Base-by-base conservation (phyloP, 2,113 vertebrate species). In the Cnemophilus loriae region DNA sequence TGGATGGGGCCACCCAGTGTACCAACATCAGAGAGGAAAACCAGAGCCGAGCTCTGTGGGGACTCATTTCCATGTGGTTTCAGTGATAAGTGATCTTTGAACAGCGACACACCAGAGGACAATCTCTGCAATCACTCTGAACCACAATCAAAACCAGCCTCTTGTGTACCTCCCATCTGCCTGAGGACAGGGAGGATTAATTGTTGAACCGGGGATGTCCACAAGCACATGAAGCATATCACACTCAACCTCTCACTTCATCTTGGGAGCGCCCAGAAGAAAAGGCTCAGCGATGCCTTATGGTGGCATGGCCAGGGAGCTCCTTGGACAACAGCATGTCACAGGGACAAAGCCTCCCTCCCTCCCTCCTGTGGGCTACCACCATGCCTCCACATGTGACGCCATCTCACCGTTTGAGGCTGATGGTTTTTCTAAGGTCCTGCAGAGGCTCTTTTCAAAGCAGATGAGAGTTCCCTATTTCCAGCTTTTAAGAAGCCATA, bases 61-160 rank as follows among this genome's bases (percentile, higher is more conserved):
- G 73, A 78, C 86, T 95, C 60, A 96, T 95, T 96, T 96, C 83
- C 93, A 80, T 95, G 95, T 90, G 93, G 94, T 96, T 96, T 96
- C 82, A 88, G 87, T 1, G 13, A 92, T 44, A 96, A 88, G 90
- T 88, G 94, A 83, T 92, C 88, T 94, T 86, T 75, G 53, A 78
- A 83, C 63, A 92, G 85, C 0, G 0, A 77, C 55, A 83, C 39
- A 64, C 67, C 53, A 93, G 93, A 96, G 70, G 82, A 95, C 75
- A 94, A 73, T 52, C 91, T 93, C 84, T 0, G 2, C 79, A 92
- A 52, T 87, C 1, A 3, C 47, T 41, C 23, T 88, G 88, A 96
- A 90, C 88, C 82, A 78, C 92, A 95, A 42, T 14, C 73, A 87
- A 79, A 91, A 75, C 41, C 79, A 94, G 64, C 14, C 24, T 80